phyloP scores from a whole-genome alignment of 2,888 invertebrate genomes.

The Drosophila affinis region DNA sequence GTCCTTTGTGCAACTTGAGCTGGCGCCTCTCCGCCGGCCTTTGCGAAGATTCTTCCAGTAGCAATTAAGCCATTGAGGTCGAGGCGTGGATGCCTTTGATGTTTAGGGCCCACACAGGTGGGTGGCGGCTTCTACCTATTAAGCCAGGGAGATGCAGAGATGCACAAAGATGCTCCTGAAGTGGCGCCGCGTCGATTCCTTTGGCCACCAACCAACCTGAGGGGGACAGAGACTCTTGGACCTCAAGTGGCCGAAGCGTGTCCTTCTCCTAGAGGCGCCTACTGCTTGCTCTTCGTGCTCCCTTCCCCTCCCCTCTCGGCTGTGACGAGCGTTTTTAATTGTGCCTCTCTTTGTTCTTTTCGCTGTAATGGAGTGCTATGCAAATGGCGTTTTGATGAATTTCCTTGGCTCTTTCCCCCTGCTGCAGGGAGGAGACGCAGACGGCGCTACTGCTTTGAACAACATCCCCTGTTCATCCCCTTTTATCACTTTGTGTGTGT shows the following conservation, averaged over 20 bases:
- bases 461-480: slow-evolving; percentile 72
- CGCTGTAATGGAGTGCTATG: slow-evolving; percentile 79
- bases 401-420: slow-evolving; percentile 62
- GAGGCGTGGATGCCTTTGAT: slow-evolving; percentile 63
- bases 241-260: slow-evolving; percentile 60
- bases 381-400: slow-evolving; percentile 80
- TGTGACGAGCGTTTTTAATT: slow-evolving; percentile 71
- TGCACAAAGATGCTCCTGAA: slow-evolving; percentile 20
- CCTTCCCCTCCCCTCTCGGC: slow-evolving; percentile 24
- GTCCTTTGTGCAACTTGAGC: not conserved
- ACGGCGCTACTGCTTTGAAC: slow-evolving; percentile 59
- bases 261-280: slow-evolving; percentile 34
- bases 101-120: slow-evolving; percentile 37
- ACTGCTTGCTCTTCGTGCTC: slow-evolving; percentile 21
- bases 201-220: slow-evolving; percentile 12
- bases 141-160: slow-evolving; percentile 2
- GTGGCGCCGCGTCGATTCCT: slow-evolving; percentile 18
- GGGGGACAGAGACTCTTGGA: slow-evolving; percentile 6
- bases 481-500: slow-evolving; percentile 44
- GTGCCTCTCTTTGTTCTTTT: slow-evolving; percentile 80
- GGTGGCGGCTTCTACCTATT: slow-evolving; percentile 17
- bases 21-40: not conserved
- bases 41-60: slow-evolving; percentile 30
- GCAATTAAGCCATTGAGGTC: slow-evolving; percentile 63
- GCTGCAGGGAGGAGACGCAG: not conserved